These are phyloP conservation scores for Drosophila melanosoma DNA, from an alignment of 2,888 invertebrate genomes.

Conservation along the genomic window DNA sequence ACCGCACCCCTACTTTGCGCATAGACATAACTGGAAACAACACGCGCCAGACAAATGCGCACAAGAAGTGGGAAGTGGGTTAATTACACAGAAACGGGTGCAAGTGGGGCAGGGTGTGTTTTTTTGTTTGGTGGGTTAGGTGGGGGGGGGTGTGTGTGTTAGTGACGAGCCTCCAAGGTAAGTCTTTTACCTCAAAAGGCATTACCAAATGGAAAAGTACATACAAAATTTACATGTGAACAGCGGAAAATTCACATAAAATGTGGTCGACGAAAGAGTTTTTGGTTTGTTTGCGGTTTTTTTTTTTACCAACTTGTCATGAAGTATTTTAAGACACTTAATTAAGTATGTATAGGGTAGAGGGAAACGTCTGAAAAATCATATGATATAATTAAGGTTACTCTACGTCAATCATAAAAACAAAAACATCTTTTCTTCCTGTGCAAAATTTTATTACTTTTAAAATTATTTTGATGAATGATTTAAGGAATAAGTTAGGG, in stretches of 20 bases:
- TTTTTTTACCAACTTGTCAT: neutral
- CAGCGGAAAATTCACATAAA: slow-evolving; percentile 2
- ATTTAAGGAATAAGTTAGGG: too few relatives aligned
- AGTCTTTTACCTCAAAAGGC: neutral
- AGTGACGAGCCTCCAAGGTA: slow-evolving; percentile 29
- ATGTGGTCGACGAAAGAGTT: neutral
- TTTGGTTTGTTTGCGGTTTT: neutral
- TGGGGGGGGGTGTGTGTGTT: too few relatives aligned
- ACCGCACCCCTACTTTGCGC: too few relatives aligned
- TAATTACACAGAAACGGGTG: slow-evolving; percentile 34
- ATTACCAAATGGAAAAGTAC: slow-evolving; percentile 35
- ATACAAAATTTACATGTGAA: slow-evolving; percentile 20
- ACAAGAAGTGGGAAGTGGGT: slow-evolving; percentile 17
- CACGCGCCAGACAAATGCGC: slow-evolving; percentile 62
- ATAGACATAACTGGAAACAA: slow-evolving; percentile 6
- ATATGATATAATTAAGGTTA: too few relatives aligned
- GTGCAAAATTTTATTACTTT: too few relatives aligned
- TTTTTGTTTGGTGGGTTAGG: too few relatives aligned
- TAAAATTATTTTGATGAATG: too few relatives aligned
- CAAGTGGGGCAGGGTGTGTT: neutral
- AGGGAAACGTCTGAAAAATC: too few relatives aligned
- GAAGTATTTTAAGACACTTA: neutral
- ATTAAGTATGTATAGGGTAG: too few relatives aligned
- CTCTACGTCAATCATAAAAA: too few relatives aligned
- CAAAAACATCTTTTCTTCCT: too few relatives aligned